Percentiles rank a stretch among this genome's conserved stretches.
phyloP scores from a whole-genome alignment of 2,888 invertebrate genomes.

The Rhogogaster chlorosoma region DNA sequence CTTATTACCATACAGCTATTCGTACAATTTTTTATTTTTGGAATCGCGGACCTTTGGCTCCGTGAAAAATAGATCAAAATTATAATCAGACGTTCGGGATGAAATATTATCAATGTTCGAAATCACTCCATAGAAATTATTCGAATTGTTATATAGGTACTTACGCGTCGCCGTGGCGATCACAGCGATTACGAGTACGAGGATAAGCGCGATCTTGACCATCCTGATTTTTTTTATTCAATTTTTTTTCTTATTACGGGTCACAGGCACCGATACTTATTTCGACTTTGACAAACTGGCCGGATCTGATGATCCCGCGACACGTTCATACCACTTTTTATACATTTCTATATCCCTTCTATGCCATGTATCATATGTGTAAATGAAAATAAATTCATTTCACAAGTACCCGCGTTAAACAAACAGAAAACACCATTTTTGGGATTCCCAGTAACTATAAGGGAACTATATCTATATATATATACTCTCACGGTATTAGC shows the following conservation, averaged over 20 bases:
- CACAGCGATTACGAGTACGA: neutral
- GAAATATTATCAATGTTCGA: neutral
- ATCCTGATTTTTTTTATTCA: neutral
- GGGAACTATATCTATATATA: neutral
- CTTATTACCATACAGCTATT: neutral
- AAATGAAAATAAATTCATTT: neutral
- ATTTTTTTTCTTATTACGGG: too few species aligned
- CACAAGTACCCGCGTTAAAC: neutral
- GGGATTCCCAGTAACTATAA: neutral
- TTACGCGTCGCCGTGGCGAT: conserved; percentile 1
- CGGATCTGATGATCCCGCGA: neutral
- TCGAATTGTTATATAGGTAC: neutral
- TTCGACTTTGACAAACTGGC: neutral
- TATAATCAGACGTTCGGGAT: conserved; percentile 37
- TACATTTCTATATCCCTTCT: neutral
- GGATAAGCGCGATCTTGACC: neutral
- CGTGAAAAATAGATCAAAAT: neutral
- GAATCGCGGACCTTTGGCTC: neutral
- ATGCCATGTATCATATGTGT: neutral
- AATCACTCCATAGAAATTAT: too few species aligned
- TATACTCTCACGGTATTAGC: too few species aligned
- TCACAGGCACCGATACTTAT: neutral
- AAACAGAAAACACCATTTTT: neutral
- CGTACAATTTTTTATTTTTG: neutral
- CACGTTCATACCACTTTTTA: neutral